These are phyloP conservation scores for Holacanthella duospinosa DNA, from an alignment of 2,888 invertebrate genomes.

Conservation along the genomic window DNA sequence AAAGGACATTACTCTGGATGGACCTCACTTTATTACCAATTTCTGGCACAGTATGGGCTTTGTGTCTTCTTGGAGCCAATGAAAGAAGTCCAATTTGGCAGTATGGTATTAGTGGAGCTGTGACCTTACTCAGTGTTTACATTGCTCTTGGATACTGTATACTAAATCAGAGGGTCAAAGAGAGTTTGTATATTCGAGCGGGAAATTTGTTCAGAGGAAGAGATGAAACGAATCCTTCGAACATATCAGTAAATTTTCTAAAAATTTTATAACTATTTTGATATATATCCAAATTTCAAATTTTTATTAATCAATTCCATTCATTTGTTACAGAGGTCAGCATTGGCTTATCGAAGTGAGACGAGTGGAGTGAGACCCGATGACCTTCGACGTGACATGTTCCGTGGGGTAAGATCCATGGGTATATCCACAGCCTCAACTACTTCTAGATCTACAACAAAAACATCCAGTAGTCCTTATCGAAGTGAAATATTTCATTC, in stretches of 20 bases:
- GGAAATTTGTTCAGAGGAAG: conserved; percentile 35
- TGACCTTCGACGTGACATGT: conserved; percentile 45
- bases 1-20: conserved; percentile 74
- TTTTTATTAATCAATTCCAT: conserved; percentile 6
- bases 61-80: conserved; percentile 65
- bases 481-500: conserved; percentile 45
- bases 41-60: conserved; percentile 74
- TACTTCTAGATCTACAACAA: conserved; percentile 85
- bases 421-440: conserved; percentile 92
- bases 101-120: conserved; percentile 63
- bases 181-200: conserved; percentile 61
- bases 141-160: conserved; percentile 78
- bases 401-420: conserved; percentile 57
- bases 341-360: conserved; percentile 63
- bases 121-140: conserved; percentile 68
- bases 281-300: neutral
- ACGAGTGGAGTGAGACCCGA: conserved; percentile 36
- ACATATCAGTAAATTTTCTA: conserved; percentile 44
- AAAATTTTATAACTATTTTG: no score
- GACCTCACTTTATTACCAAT: conserved; percentile 77
- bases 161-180: conserved; percentile 70
- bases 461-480: conserved; percentile 87
- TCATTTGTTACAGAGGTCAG: conserved; percentile 53
- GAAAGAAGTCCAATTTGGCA: conserved; percentile 62
- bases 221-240: conserved; percentile 25